Evolutionary conservation across 2,797 vertebrate genomes (phyloP).

Genomic region (Trichosurus vulpecula): DNA sequence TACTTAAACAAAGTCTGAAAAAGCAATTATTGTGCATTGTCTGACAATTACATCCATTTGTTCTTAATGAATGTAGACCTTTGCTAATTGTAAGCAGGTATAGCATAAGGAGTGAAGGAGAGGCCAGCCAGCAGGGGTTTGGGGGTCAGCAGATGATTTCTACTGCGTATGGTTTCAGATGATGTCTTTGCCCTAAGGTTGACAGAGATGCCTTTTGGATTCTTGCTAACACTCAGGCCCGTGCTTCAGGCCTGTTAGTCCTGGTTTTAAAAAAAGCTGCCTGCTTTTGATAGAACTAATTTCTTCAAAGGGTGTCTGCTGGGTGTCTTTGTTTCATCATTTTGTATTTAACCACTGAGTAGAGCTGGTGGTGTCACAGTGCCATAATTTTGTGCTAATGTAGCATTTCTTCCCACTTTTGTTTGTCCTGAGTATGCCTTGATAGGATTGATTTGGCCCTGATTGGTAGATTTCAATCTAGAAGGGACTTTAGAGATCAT

Average conservation of each 20-base stretch:
- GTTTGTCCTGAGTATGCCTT: not conserved
- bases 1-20: constrained; percentile 52
- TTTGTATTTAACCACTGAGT: not conserved
- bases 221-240: fast-evolving
- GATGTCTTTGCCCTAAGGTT: not conserved
- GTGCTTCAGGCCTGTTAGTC: not conserved
- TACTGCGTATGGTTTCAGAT: not conserved
- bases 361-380: not conserved
- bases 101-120: not conserved
- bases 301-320: not conserved
- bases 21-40: constrained; percentile 38
- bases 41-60: not conserved
- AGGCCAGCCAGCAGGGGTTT: fast-evolving
- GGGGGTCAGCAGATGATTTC: not conserved
- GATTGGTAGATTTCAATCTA: not conserved
- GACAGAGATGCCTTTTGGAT: not conserved
- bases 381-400: not conserved
- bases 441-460: not conserved
- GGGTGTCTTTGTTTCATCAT: not conserved
- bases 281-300: not conserved
- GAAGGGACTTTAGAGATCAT: not conserved
- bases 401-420: not conserved
- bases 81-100: not conserved
- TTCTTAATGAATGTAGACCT: not conserved
- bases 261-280: not conserved